Conservation (phyloP, 1,140 invertebrate species). For the Phymorhynchus buccinoides region DNA sequence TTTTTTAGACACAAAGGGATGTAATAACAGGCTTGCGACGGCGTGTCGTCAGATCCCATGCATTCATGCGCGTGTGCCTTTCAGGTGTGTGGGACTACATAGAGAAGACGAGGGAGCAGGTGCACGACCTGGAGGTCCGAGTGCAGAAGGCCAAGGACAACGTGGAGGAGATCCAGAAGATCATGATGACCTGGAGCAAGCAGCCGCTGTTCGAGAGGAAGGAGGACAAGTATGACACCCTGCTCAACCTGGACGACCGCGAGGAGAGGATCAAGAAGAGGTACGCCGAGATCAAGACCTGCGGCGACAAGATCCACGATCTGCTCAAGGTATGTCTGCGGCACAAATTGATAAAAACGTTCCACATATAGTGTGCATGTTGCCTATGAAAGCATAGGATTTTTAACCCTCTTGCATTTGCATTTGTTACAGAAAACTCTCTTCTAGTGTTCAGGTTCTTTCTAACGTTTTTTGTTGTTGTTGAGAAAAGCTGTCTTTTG, state of each 20-base stretch:
- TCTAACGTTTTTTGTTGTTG: too few species aligned
- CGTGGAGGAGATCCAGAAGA: constrained; percentile 83
- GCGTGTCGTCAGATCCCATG: too few species aligned
- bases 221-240: constrained; percentile 86
- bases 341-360: too few species aligned
- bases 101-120: constrained; percentile 82
- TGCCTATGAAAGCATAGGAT: too few species aligned
- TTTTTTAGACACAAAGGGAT: too few species aligned
- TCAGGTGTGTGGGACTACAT: constrained; percentile 87
- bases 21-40: too few species aligned
- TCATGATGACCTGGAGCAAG: constrained; percentile 86
- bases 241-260: constrained; percentile 88
- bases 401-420: too few species aligned
- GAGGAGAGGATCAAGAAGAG: constrained; percentile 82
- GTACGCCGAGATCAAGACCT: constrained; percentile 83
- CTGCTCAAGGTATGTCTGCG: constrained; percentile 76
- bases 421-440: too few species aligned
- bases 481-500: too few species aligned
- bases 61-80: constrained; percentile 43
- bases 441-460: too few species aligned
- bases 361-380: too few species aligned
- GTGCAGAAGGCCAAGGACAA: constrained; percentile 89
- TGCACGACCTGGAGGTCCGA: constrained; percentile 85
- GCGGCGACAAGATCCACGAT: constrained; percentile 82
- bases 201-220: constrained; percentile 86